Evolutionary conservation across 1,140 invertebrate species (phyloP), one percentile per base, ranked within the genome.

Genomic region (Trichonephila clavata): DNA sequence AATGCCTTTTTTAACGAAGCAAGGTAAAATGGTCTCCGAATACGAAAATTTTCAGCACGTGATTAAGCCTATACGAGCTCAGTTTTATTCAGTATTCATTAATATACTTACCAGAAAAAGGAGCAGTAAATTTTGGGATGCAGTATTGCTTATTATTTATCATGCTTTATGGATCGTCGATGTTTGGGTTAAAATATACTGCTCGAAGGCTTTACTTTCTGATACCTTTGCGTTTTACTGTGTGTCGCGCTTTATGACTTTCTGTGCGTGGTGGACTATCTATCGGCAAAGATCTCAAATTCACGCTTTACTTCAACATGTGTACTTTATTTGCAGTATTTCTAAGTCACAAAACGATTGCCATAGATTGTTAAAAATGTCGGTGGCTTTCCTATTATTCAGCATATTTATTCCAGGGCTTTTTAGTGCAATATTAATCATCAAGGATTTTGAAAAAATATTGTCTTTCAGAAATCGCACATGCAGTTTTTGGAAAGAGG

Each of bases 21-120:
- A 77, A 3, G 32, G 16, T 1, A 39, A 77, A 18, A 0, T 18
- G 18, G 18, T 32, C 18, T 16, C 27, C 24, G 20, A 32, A 18
- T 5, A 32, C 6, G 0, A 18, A 59, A 8, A 5, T 63, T 87
- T 87, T 65, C 20, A 84, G 18, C 18, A 18, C 24, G 43, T 39
- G 86, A 59, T 87, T 13, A 87, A 32, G 39, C 60, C 86, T 87
- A 43, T 87, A 63, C 20, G 3, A 50, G 21, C 65, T 18, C 86
- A 87, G 20, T 87, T 65, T 43, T 84, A 43, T 32, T 63, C 32
- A 24, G 65, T n/a, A 43, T 32, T 61, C 20, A 21, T 63, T 13
- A 32, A 65, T 43, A 84, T 87, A 18, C 10, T 32, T n/a, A 21
- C 27, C 50, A 16, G 59, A 0, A 24, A 84, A 16, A 14, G 27